phyloP scores from a whole-genome alignment of 2,113 vertebrate genomes.

The Malurus elegans region DNA sequence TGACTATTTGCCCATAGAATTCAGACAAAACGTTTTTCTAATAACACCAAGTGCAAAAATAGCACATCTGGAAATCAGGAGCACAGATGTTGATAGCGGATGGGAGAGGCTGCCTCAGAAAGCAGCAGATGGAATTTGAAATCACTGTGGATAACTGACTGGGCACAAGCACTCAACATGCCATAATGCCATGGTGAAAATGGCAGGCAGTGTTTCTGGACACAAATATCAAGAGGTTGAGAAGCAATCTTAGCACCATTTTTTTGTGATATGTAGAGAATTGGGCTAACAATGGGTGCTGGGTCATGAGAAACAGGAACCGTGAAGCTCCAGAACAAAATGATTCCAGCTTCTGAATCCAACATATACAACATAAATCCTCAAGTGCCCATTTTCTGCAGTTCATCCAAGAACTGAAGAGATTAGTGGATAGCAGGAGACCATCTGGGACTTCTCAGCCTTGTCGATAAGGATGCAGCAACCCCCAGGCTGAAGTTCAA shows the following conservation, averaged over 20 bases:
- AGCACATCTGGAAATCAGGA: constrained; percentile 2
- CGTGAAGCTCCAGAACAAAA: neutral
- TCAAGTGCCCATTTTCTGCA: neutral
- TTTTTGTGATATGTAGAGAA: neutral
- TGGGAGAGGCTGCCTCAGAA: neutral
- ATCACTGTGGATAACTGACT: neutral
- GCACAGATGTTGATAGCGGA: neutral
- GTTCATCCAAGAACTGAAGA: neutral
- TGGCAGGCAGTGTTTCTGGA: neutral
- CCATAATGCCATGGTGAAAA: neutral
- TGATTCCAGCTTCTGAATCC: neutral
- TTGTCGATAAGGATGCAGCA: neutral
- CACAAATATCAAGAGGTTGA: neutral
- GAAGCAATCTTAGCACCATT: neutral
- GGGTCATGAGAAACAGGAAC: neutral
- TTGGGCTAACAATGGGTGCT: neutral
- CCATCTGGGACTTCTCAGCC: neutral
- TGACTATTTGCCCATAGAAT: neutral
- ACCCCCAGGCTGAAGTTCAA: neutral
- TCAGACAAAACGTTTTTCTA: neutral
- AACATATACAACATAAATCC: neutral
- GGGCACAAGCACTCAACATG: accelerated
- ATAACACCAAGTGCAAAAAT: neutral
- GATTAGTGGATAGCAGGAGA: neutral
- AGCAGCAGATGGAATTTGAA: neutral